Conservation (phyloP, 1,140 invertebrate species). For the Sycophaga agraensis region DNA sequence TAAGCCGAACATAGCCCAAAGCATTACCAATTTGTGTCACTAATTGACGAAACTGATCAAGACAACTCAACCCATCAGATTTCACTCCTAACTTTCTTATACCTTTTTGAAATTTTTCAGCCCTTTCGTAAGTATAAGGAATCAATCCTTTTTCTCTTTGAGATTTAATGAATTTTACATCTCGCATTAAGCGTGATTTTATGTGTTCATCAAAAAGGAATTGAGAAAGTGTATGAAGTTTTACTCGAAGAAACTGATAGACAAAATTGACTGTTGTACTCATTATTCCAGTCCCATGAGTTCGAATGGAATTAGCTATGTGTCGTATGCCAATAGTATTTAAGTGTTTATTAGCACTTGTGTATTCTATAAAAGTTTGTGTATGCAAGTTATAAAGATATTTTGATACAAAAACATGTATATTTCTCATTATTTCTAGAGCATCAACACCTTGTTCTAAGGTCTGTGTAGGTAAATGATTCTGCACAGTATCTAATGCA, state of each 20-base stretch:
- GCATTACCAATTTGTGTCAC: constrained; percentile 97
- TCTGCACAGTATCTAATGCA: constrained; percentile 78
- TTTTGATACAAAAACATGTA: constrained; percentile 91
- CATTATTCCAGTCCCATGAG: constrained; percentile 96
- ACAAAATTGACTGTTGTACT: constrained; percentile 97
- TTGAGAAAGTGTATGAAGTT: constrained; percentile 94
- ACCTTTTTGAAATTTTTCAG: constrained; percentile 92
- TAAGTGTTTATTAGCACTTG: constrained; percentile 90
- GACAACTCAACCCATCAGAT: constrained; percentile 79
- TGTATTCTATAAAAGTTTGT: constrained; percentile 93
- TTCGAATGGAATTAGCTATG: constrained; percentile 95
- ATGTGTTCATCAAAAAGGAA: constrained; percentile 99
- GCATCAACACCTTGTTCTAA: constrained; percentile 98
- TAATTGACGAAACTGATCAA: constrained; percentile 90
- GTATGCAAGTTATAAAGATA: constrained; percentile 97
- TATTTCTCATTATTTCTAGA: constrained; percentile 96
- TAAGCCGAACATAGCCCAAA: constrained; percentile 92
- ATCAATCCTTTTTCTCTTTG: constrained; percentile 53
- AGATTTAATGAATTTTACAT: constrained; percentile 66
- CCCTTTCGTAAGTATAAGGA: constrained; percentile 81
- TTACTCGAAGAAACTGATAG: constrained; percentile 93
- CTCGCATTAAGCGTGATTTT: constrained; percentile 91
- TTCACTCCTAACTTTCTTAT: constrained; percentile 88
- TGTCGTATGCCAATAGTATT: constrained; percentile 96
- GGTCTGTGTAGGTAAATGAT: constrained; percentile 93